phyloP scores from a whole-genome alignment of 2,797 vertebrate genomes.

The Gastrophryne carolinensis region DNA sequence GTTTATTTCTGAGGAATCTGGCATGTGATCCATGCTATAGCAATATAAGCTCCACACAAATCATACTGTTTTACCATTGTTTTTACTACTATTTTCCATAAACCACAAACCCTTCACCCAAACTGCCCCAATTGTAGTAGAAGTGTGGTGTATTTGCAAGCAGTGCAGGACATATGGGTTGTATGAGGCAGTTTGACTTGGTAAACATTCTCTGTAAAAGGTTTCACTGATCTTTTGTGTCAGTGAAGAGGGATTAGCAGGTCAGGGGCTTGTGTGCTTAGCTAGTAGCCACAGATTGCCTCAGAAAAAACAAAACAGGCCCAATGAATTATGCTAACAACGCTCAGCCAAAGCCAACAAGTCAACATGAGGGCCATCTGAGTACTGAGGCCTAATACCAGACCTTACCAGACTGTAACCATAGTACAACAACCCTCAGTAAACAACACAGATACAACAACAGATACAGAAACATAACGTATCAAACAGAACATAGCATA shows the following conservation, averaged over 20 bases:
- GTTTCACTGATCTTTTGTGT: conserved; percentile 24
- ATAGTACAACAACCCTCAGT: background rate
- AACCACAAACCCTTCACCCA: no score
- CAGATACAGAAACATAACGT: background rate
- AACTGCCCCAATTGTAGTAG: no score
- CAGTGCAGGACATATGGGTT: conserved; percentile 8
- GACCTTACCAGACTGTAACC: background rate
- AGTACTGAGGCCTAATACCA: background rate
- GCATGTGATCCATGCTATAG: no score
- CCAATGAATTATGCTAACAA: background rate
- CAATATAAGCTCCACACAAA: no score
- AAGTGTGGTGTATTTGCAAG: background rate
- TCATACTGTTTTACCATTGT: no score
- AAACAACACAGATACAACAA: background rate
- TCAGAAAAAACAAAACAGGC: no score
- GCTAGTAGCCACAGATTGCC: background rate
- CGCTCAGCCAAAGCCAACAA: background rate
- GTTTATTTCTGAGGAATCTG: no score
- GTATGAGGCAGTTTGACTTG: conserved; percentile 25
- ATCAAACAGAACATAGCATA: background rate
- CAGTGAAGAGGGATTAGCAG: conserved; percentile 15
- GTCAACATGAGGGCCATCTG: background rate
- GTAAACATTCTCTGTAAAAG: conserved; percentile 31
- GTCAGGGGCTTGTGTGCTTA: conserved; percentile 20
- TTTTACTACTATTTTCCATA: no score